Percentiles rank a stretch among this genome's conserved stretches.
These are phyloP conservation scores for Dermochelys coriacea DNA, from an alignment of 2,797 vertebrate species.

Conservation along the genomic window DNA sequence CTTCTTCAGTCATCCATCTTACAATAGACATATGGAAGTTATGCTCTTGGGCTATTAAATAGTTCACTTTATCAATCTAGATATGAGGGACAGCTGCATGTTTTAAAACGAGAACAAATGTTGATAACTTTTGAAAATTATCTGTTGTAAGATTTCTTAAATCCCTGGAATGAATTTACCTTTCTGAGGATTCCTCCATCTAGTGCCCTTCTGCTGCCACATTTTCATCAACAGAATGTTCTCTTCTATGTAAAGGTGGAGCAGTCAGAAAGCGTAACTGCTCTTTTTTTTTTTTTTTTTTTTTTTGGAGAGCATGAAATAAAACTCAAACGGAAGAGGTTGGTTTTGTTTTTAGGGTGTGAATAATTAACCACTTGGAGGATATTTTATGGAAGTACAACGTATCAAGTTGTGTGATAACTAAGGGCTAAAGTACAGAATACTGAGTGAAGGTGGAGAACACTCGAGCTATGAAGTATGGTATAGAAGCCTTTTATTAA, in stretches of 20 bases:
- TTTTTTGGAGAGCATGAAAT: too few relatives aligned
- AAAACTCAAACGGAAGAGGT: too few relatives aligned
- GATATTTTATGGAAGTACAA: neutral
- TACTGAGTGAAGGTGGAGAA: neutral
- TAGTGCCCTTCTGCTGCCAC: neutral
- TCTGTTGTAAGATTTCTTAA: neutral
- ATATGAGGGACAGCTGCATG: neutral
- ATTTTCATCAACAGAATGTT: neutral
- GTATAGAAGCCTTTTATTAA: neutral
- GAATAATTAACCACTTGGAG: rapidly evolving
- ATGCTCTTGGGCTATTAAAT: neutral
- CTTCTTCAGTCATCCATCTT: neutral
- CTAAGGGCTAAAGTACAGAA: neutral
- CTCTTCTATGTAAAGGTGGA: neutral
- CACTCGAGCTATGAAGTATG: neutral
- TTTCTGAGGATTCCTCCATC: neutral
- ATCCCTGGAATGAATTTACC: neutral
- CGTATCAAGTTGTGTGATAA: neutral
- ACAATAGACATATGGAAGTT: neutral
- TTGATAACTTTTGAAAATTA: neutral
- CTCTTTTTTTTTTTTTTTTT: too few relatives aligned
- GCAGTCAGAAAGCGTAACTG: neutral
- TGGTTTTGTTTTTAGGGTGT: neutral
- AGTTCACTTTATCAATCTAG: neutral
- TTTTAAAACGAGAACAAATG: neutral